Percentiles rank a stretch among this genome's conserved stretches.
phyloP scores from a whole-genome alignment of 2,888 invertebrate genomes.

The Thelaira solivaga region DNA sequence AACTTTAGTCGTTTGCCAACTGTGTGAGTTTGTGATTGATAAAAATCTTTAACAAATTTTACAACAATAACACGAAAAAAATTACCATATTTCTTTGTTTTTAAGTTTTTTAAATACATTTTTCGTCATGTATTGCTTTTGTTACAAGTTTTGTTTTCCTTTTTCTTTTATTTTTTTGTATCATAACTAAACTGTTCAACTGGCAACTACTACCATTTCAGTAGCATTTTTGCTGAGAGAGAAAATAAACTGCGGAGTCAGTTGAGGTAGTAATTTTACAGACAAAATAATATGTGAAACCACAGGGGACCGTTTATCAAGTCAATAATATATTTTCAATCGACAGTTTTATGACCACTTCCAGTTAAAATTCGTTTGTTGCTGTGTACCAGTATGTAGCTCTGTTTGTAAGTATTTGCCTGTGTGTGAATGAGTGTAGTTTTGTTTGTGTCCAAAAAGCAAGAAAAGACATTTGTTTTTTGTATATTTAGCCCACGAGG shows the following conservation, averaged over 20 bases:
- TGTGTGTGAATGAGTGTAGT: neutral
- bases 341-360: conserved; percentile 62
- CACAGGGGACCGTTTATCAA: conserved; percentile 63
- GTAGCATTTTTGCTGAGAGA: conserved; percentile 32
- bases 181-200: conserved; percentile 20
- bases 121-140: no score
- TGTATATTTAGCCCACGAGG: conserved; percentile 48
- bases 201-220: conserved; percentile 20
- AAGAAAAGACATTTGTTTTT: conserved; percentile 49
- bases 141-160: neutral
- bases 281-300: conserved; percentile 31
- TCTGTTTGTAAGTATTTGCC: neutral
- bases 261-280: conserved; percentile 36
- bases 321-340: conserved; percentile 61
- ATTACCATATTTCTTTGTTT: conserved; percentile 48
- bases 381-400: neutral
- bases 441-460: conserved; percentile 3
- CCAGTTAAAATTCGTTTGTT: conserved; percentile 22
- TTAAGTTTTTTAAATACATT: neutral
- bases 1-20: conserved; percentile 33
- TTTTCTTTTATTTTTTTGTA: neutral
- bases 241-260: conserved; percentile 6
- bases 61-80: conserved; percentile 35
- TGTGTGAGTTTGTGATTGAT: conserved; percentile 55
- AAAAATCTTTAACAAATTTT: conserved; percentile 53